Conservation (phyloP, 2,888 invertebrate genomes). For the Drosophila monieri region DNA sequence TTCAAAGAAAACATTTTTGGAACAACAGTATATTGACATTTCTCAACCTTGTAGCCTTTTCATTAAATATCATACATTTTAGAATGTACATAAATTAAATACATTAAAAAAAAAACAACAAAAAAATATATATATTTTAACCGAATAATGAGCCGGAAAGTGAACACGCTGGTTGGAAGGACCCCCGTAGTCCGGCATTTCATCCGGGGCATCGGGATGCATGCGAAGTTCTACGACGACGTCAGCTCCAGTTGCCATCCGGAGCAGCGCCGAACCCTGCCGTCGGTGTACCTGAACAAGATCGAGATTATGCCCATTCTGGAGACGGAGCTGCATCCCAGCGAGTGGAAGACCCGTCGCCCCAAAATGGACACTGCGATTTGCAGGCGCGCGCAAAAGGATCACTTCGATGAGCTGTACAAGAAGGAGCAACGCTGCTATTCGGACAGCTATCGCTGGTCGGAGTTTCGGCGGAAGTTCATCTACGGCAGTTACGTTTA, state of each 20-base stretch:
- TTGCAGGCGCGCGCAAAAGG: not conserved
- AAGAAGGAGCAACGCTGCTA: not conserved
- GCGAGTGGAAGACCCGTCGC: not conserved
- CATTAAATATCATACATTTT: not conserved
- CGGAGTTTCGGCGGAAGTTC: constrained; percentile 49
- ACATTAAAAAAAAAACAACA: not conserved
- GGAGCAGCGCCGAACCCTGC: constrained; percentile 17
- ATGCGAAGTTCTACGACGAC: no score
- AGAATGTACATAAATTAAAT: not conserved
- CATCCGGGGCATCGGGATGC: not conserved
- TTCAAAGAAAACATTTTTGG: no score
- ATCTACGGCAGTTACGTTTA: constrained; percentile 42
- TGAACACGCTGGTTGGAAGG: not conserved
- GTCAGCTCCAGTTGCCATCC: constrained; percentile 6
- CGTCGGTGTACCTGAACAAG: constrained; percentile 1
- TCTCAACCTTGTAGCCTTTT: not conserved
- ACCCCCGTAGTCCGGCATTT: not conserved
- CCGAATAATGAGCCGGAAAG: not conserved
- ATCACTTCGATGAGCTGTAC: not conserved
- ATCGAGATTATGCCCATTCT: not conserved
- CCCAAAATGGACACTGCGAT: not conserved
- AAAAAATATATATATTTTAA: not conserved
- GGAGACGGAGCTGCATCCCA: no score
- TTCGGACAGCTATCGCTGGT: constrained; percentile 39
- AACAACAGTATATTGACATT: no score